Percentiles rank a stretch among this genome's conserved stretches.
Evolutionary conservation across 2,888 invertebrate species (phyloP).

Genomic region (Drosophila merina): DNA sequence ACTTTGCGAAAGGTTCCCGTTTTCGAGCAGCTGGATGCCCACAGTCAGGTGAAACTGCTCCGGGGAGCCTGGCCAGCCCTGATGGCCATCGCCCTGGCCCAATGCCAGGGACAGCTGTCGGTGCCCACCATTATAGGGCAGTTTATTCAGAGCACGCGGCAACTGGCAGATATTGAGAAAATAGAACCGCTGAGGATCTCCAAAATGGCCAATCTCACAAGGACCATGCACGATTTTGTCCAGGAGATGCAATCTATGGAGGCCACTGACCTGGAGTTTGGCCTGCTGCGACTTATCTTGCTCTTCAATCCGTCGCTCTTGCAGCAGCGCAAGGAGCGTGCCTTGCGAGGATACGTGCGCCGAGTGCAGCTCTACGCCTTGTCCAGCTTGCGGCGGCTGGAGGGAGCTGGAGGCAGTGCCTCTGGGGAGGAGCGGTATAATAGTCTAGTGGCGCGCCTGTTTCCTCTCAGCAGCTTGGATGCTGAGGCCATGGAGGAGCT

Average conservation of each 20-base stretch:
- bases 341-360: conserved; percentile 72
- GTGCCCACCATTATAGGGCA: conserved; percentile 92
- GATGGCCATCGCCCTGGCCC: conserved; percentile 95
- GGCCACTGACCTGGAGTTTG: conserved; percentile 93
- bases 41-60: conserved; percentile 92
- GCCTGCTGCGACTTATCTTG: conserved; percentile 92
- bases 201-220: conserved; percentile 91
- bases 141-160: conserved; percentile 86
- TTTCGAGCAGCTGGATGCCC: conserved; percentile 91
- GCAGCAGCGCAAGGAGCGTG: conserved; percentile 75
- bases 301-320: conserved; percentile 91
- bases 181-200: conserved; percentile 90
- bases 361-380: conserved; percentile 80
- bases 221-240: conserved; percentile 92
- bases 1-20: conserved; percentile 94
- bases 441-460: conserved; percentile 85
- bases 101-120: conserved; percentile 90
- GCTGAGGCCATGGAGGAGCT: conserved; percentile 93
- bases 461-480: conserved; percentile 89
- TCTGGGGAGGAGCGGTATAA: conserved; percentile 85
- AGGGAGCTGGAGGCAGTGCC: conserved; percentile 41
- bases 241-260: conserved; percentile 89
- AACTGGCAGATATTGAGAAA: conserved; percentile 86
- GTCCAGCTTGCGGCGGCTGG: conserved; percentile 68
- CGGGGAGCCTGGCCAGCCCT: conserved; percentile 96